These are phyloP conservation scores for Dusona sp. DNA, from an alignment of 2,888 invertebrate genomes.

Conservation along the genomic window DNA sequence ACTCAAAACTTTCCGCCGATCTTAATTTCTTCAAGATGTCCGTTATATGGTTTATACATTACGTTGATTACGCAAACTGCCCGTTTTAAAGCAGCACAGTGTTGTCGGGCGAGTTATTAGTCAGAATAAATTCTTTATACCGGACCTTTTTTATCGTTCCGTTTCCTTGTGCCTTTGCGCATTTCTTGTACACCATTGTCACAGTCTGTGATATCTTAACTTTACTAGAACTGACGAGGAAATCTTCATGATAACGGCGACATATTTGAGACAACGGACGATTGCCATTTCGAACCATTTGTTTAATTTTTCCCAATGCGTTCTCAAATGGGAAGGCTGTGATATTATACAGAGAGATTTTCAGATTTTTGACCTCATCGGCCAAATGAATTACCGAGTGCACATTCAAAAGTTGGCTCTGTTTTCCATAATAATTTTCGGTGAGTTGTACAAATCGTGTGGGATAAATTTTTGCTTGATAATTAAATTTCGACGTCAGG, in stretches of 20 bases:
- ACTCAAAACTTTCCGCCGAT: not conserved
- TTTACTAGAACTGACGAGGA: not conserved
- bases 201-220: not conserved
- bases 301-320: conserved; percentile 4
- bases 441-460: conserved; percentile 2
- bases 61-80: not conserved
- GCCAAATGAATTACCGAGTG: not conserved
- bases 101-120: not conserved
- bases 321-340: conserved; percentile 7
- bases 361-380: not conserved
- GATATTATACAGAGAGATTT: not conserved
- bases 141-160: not conserved
- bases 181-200: conserved; percentile 5
- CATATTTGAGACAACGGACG: conserved; percentile 1
- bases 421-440: not conserved
- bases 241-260: conserved; percentile 1
- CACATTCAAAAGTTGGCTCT: conserved; percentile 7
- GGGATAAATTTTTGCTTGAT: conserved; percentile 11
- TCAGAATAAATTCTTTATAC: conserved; percentile 7
- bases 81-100: conserved; percentile 3
- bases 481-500: conserved; percentile 10
- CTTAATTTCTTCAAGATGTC: not conserved
- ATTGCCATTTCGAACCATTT: conserved; percentile 13
- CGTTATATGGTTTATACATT: not conserved
- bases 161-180: not conserved